phyloP scores from a whole-genome alignment of 1,140 invertebrate species.

The Drosophila auraria region DNA sequence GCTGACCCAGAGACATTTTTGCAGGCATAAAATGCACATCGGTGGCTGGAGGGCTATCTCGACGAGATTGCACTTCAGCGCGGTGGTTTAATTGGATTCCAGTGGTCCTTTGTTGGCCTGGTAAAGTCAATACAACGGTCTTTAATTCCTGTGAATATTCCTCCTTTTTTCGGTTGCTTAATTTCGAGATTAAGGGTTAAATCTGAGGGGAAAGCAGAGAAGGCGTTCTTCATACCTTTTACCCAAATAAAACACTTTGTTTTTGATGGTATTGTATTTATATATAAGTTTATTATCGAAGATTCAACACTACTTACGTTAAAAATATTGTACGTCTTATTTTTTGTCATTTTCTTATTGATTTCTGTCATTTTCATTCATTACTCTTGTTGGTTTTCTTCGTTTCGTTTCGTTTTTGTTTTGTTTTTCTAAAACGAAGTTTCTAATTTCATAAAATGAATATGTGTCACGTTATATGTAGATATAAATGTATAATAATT shows the following conservation, averaged over 20 bases:
- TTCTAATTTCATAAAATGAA: conserved; percentile 76
- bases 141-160: background rate
- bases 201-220: background rate
- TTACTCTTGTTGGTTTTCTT: conserved; percentile 20
- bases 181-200: background rate
- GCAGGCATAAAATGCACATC: conserved; percentile 34
- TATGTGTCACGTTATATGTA: conserved; percentile 59
- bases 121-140: background rate
- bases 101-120: conserved; percentile 3
- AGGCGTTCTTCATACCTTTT: background rate
- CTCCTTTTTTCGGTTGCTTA: background rate
- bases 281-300: conserved; percentile 68
- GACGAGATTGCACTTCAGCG: conserved; percentile 24
- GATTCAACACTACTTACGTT: conserved; percentile 82
- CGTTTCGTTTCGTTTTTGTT: conserved; percentile 12
- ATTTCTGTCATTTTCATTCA: conserved; percentile 33
- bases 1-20: conserved; percentile 26
- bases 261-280: conserved; percentile 41
- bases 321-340: conserved; percentile 81
- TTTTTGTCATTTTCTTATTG: conserved; percentile 66
- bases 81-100: conserved; percentile 38
- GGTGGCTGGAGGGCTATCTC: conserved; percentile 13
- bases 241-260: no score
- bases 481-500: conserved; percentile 75
- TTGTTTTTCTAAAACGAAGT: conserved; percentile 58